phyloP scores from a whole-genome alignment of 2,113 vertebrate species.

The Peromyscus maniculatus region DNA sequence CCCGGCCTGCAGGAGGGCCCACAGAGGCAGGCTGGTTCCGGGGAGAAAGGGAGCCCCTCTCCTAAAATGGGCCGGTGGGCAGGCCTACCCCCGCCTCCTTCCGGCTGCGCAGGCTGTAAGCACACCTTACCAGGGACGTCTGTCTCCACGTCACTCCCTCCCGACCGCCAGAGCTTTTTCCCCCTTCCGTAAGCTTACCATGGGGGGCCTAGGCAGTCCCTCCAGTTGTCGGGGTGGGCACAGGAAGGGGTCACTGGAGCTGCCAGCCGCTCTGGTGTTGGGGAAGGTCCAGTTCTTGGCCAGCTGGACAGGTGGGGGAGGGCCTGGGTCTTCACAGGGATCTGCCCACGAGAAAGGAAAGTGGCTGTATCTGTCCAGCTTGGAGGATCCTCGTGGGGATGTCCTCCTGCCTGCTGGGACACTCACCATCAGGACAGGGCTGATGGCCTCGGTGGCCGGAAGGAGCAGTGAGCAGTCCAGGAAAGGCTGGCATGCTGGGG shows the following conservation, averaged over 20 bases:
- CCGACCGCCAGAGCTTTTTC: neutral
- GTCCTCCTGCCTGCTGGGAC: accelerated
- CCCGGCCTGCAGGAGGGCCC: neutral
- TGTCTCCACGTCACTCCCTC: neutral
- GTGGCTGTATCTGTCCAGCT: neutral
- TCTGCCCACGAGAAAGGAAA: conserved; percentile 75
- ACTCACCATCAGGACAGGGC: conserved; percentile 82
- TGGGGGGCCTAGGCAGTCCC: conserved; percentile 85
- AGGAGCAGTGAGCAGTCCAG: conserved; percentile 77
- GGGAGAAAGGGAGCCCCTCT: neutral
- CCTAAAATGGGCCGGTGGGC: neutral
- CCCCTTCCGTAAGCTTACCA: conserved; percentile 80
- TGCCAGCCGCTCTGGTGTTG: conserved; percentile 89
- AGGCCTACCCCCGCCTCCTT: neutral
- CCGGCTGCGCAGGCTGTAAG: no score
- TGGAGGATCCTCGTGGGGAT: neutral
- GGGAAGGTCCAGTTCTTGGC: conserved; percentile 96
- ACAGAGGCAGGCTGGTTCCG: neutral
- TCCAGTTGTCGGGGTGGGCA: conserved; percentile 89
- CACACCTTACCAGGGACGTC: neutral
- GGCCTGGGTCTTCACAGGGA: conserved; percentile 76
- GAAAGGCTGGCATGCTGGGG: conserved; percentile 87
- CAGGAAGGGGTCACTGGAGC: conserved; percentile 90
- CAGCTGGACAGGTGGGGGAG: conserved; percentile 80
- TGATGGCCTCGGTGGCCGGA: conserved; percentile 61